phyloP scores from a whole-genome alignment of 53 echinoderm and acorn worm genomes.

The Paelopatides confundens region DNA sequence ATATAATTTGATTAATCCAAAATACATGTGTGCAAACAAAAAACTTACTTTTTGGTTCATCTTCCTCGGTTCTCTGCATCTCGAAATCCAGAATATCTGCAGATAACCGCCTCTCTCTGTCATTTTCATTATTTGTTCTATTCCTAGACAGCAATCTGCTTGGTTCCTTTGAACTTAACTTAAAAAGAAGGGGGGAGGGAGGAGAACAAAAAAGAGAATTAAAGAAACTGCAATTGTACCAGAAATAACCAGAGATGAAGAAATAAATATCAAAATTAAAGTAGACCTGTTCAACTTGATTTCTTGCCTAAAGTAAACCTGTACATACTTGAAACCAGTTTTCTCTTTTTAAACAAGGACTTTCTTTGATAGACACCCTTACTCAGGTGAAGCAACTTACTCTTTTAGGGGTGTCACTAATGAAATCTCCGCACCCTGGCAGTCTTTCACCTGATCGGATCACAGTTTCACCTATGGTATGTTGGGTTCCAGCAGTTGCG shows the following conservation, averaged over 20 bases:
- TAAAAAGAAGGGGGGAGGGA: too few species aligned
- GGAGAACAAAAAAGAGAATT: too few species aligned
- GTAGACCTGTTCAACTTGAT: too few species aligned
- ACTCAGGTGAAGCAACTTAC: conserved; percentile 6
- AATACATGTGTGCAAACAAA: too few species aligned
- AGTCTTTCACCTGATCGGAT: conserved; percentile 49
- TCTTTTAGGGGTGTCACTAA: conserved; percentile 15
- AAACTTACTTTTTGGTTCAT: conserved; percentile 28
- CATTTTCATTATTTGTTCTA: background rate
- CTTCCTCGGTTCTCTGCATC: conserved; percentile 27
- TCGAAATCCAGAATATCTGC: conserved; percentile 30
- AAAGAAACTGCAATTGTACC: too few species aligned
- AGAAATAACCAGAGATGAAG: too few species aligned
- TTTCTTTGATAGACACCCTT: too few species aligned
- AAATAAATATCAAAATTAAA: too few species aligned
- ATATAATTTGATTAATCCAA: too few species aligned
- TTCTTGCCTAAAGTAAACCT: too few species aligned
- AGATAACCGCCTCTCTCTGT: conserved; percentile 6
- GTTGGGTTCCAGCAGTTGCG: conserved; percentile 48
- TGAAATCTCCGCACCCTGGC: background rate
- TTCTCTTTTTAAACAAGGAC: too few species aligned
- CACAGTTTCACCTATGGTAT: conserved; percentile 58
- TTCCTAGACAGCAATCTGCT: background rate
- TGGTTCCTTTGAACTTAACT: background rate
- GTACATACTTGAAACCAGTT: too few species aligned